Evolutionary conservation across 1,140 invertebrate genomes (phyloP).

Genomic region (Pantala flavescens): DNA sequence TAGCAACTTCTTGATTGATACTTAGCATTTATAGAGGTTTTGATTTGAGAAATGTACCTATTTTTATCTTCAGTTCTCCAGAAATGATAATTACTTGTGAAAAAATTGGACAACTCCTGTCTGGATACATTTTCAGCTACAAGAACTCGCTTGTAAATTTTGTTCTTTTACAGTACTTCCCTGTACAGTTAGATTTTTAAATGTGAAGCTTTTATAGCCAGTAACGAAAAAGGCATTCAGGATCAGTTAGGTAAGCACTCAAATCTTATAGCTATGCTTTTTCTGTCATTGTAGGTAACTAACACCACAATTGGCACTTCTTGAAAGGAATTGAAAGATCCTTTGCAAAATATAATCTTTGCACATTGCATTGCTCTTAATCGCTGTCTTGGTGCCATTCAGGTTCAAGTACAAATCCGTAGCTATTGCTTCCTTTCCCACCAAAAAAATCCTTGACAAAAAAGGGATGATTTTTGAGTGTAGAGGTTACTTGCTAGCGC

Average conservation of each 20-base stretch:
- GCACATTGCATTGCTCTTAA: not conserved
- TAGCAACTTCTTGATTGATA: too few relatives aligned
- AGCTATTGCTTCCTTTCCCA: not conserved
- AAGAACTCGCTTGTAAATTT: too few relatives aligned
- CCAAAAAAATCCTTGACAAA: too few relatives aligned
- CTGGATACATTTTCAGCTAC: too few relatives aligned
- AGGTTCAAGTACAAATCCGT: not conserved
- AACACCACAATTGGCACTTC: not conserved
- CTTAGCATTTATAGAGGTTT: too few relatives aligned
- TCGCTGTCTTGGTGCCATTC: not conserved
- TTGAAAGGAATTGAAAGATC: not conserved
- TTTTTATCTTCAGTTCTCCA: too few relatives aligned
- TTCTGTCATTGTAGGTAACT: not conserved
- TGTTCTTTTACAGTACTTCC: not conserved
- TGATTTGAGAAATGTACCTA: too few relatives aligned
- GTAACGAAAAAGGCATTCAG: not conserved
- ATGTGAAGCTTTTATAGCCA: not conserved
- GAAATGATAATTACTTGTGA: too few relatives aligned
- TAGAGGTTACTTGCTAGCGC: not conserved
- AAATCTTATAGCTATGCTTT: not conserved
- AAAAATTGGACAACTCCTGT: too few relatives aligned
- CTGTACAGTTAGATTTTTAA: slow-evolving; percentile 10
- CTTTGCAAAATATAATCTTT: not conserved
- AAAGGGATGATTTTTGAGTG: not conserved
- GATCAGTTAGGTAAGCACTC: not conserved